These are phyloP conservation scores for Luehdorfia chinensis DNA, from an alignment of 1,140 invertebrate species.

Conservation along the genomic window DNA sequence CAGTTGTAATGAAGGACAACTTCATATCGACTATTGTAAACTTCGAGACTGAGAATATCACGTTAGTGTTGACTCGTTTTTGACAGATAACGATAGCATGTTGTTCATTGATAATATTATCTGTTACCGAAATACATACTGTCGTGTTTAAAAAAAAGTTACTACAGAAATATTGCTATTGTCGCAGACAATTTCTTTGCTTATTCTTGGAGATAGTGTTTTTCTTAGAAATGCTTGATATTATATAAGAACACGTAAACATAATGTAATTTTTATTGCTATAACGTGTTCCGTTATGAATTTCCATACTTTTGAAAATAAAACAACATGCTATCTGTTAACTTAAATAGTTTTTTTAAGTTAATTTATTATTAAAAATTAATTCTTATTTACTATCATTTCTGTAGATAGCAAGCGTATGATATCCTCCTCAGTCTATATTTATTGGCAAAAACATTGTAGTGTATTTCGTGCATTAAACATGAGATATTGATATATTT, in stretches of 20 bases:
- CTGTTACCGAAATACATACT: background rate
- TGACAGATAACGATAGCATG: constrained; percentile 27
- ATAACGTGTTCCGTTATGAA: too few species aligned
- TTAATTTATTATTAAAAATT: background rate
- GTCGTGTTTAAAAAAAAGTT: constrained; percentile 5
- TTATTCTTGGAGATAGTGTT: too few species aligned
- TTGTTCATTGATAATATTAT: constrained; percentile 12
- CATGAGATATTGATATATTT: constrained; percentile 21
- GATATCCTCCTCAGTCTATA: constrained; percentile 39
- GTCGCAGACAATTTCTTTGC: too few species aligned
- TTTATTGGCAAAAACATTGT: constrained; percentile 74
- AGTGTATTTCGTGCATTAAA: constrained; percentile 41
- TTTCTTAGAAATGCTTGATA: too few species aligned
- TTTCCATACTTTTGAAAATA: too few species aligned
- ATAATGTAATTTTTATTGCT: too few species aligned
- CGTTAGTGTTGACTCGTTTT: constrained; percentile 79
- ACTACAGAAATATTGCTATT: too few species aligned
- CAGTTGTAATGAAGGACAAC: constrained; percentile 97
- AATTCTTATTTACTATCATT: constrained; percentile 16
- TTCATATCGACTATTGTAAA: constrained; percentile 99
- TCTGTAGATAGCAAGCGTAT: constrained; percentile 47
- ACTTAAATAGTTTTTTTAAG: background rate
- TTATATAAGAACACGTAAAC: too few species aligned
- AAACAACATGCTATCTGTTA: constrained; percentile 16
- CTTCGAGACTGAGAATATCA: constrained; percentile 96